Conservation (phyloP, 2,797 vertebrate genomes). For the Taeniopygia guttata region DNA sequence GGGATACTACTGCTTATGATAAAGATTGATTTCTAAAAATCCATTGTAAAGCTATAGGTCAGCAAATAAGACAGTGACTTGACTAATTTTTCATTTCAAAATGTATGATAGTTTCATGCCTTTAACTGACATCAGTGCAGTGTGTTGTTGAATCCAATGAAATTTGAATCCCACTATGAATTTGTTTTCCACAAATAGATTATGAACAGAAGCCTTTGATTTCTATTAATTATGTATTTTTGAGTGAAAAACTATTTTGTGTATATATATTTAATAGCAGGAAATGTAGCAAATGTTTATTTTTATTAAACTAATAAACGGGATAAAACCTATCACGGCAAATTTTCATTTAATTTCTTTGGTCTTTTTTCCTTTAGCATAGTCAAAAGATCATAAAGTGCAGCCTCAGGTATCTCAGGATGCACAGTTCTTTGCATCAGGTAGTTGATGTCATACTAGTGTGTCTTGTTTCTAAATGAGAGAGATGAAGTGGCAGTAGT, state of each 20-base stretch:
- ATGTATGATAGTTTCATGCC: neutral
- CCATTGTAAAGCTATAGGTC: neutral
- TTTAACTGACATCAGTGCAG: neutral
- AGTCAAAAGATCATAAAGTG: neutral
- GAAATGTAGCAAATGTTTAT: neutral
- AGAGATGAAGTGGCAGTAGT: neutral
- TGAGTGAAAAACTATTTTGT: neutral
- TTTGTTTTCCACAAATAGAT: neutral
- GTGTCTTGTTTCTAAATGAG: neutral
- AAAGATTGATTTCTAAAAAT: neutral
- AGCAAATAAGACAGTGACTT: neutral
- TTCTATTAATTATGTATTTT: neutral
- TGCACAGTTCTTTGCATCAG: neutral
- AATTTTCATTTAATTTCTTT: neutral
- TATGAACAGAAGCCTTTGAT: neutral
- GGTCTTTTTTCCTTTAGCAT: neutral
- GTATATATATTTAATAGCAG: neutral
- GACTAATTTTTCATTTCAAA: neutral
- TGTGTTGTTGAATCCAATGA: neutral
- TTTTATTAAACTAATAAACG: constrained; percentile 10
- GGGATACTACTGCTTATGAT: neutral
- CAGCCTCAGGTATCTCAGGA: neutral
- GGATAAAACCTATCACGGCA: neutral
- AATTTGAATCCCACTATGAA: neutral
- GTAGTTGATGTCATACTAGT: neutral